Evolutionary conservation across 2,888 invertebrate genomes (phyloP), one percentile per base, ranked within the genome.

Genomic region (Tetheella fluctuosa): DNA sequence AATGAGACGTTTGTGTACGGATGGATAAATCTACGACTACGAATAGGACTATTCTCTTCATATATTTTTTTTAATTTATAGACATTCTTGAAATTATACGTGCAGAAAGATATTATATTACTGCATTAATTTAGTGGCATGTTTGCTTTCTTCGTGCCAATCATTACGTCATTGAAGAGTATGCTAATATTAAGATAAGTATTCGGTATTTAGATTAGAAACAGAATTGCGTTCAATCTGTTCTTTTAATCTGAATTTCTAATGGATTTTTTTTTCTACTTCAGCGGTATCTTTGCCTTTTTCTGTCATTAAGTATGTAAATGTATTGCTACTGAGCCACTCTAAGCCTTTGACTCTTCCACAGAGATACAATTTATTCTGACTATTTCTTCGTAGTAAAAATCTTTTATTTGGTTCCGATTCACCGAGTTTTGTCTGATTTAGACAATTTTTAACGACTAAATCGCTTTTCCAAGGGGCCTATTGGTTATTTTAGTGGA

Each of bases 211-310:
- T 10, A 48, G 7, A 48, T 48, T 17, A 48, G 10, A 48, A 20
- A 48, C 48, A 20, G 20, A 48, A 48, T 48, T 20, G 8, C 17
- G 10, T 48, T 48, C 48, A 48, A 48, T 48, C 20, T 10, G 48
- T 10, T 48, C 48, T 20, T 20, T 20, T 48, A 48, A 48, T 48
- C 48, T 48, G 48, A 48, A 48, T 48, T n/a, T 48, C 48, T 8
- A 48, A 48, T 48, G 48, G 10, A 60, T 61, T 65, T 67, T 54
- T 54, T 42, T 59, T 25, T 42, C 34, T 58, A 25, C 53, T 37
- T 58, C 52, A 58, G 58, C 58, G 37, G 23, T 53, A 53, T 53
- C 58, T 58, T 48, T 17, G 48, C 48, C 52, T 58, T 58, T 37
- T 37, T 39, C 53, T 17, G 48, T 48, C 48, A 48, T 48, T 48